Evolutionary conservation across 2,888 invertebrate genomes (phyloP), one percentile per base, ranked within the genome.

Genomic region (Lydus trimaculatus): DNA sequence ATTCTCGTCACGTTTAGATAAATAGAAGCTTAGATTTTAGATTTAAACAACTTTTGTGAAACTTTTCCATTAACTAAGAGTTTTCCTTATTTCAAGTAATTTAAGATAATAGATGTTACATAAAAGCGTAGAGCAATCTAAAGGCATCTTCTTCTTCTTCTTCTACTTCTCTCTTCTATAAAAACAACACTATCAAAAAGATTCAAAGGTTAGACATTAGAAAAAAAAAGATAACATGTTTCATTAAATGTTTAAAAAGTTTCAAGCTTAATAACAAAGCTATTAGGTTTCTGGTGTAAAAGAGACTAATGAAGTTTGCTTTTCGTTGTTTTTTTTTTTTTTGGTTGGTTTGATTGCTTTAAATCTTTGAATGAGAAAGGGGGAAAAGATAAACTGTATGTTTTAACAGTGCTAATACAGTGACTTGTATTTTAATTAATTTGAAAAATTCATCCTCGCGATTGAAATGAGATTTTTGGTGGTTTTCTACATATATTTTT

Each of bases 401-500:
- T 39, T 5, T 39, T 39, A 3, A n/a, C 15, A 15, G 15, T 33
- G 33, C 15, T 39, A n/a, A 6, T 39, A 39, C 15, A n/a, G 15
- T 15, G 15, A 39, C n/a, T 15, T 15, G 15, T 39, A 5, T 13
- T n/a, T 39, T 39, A 13, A 39, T 66, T 56, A 56, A 52, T 48
- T 20, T 58, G 64, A 33, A 61, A 58, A 58, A 28, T 58, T 58
- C 58, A 17, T 58, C n/a, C n/a, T n/a, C n/a, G n/a, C 31, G 20
- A 20, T 20, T 17, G 15, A 31, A n/a, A 20, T 15, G 58, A 31
- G 9, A 25, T n/a, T n/a, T n/a, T n/a, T n/a, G n/a, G n/a, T 25
- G 25, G n/a, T 58, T 15, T 58, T 8, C 25, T 58, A 17, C 56
- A 25, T 23, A 56, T 52, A 63, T 60, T 59, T 67, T 63, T 60